These are phyloP conservation scores for Ichneumon xanthorius DNA, from an alignment of 2,888 invertebrate genomes.

Conservation along the genomic window DNA sequence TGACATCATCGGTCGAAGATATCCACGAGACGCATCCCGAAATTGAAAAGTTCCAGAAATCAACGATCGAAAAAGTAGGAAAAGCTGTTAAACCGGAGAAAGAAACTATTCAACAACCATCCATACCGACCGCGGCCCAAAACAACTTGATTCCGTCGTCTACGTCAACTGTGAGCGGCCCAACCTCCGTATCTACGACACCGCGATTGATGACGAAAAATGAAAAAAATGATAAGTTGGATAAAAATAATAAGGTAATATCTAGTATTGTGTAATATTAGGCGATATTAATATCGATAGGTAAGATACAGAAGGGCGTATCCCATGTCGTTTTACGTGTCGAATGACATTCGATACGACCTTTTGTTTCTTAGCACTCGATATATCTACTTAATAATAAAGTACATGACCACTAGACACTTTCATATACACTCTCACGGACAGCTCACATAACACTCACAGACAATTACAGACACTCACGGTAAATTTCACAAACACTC, in stretches of 20 bases:
- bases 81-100: conserved; percentile 77
- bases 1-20: conserved; percentile 80
- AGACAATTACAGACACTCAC: too few relatives aligned
- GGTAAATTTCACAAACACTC: too few relatives aligned
- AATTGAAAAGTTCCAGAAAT: conserved; percentile 68
- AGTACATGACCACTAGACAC: too few relatives aligned
- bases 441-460: too few relatives aligned
- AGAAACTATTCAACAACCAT: conserved; percentile 69
- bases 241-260: conserved; percentile 65
- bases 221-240: conserved; percentile 64
- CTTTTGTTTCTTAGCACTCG: too few relatives aligned
- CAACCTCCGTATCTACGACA: conserved; percentile 62
- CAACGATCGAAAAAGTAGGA: conserved; percentile 72
- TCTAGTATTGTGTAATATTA: background rate
- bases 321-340: too few relatives aligned
- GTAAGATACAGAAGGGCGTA: too few relatives aligned
- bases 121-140: conserved; percentile 67
- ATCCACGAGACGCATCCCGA: conserved; percentile 83
- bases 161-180: conserved; percentile 69
- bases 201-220: conserved; percentile 51
- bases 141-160: conserved; percentile 64
- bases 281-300: too few relatives aligned
- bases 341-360: too few relatives aligned
- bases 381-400: too few relatives aligned
- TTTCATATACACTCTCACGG: too few relatives aligned